A percentile compares a stretch with the other conserved stretches of the same genome.
Conservation (phyloP, 2,797 vertebrate species). For the Typhlichthys eigenmanni region DNA sequence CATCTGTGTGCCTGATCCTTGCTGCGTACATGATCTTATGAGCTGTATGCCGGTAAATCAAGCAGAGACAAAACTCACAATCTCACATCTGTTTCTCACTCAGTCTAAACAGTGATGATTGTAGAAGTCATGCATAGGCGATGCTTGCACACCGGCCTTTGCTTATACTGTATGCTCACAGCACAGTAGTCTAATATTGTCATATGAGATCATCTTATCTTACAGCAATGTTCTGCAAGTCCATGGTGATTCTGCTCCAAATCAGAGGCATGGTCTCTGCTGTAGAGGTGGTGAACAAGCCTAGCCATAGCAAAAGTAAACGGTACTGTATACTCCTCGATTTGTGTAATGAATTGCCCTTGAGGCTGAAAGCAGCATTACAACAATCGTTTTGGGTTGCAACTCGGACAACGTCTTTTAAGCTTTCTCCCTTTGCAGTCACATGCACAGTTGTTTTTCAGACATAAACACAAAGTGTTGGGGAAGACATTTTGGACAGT, state of each 20-base stretch:
- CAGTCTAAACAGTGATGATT: neutral
- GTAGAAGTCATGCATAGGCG: too few relatives aligned
- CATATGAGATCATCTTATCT: slow-evolving; percentile 1
- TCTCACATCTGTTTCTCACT: slow-evolving; percentile 24
- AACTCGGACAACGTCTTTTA: too few relatives aligned
- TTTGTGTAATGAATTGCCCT: too few relatives aligned
- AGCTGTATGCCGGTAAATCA: slow-evolving; percentile 5
- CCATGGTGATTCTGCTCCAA: neutral
- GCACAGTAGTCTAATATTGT: neutral
- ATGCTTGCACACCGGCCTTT: too few relatives aligned
- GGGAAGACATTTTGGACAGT: too few relatives aligned
- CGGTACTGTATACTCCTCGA: too few relatives aligned
- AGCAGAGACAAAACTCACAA: slow-evolving; percentile 5
- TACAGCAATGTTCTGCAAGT: neutral
- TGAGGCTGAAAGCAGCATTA: too few relatives aligned
- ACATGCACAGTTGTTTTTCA: too few relatives aligned
- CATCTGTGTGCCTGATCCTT: slow-evolving; percentile 9
- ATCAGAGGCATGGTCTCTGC: neutral
- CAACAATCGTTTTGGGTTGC: too few relatives aligned
- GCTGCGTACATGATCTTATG: neutral
- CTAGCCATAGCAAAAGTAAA: neutral
- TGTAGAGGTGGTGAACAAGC: neutral
- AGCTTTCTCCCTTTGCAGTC: too few relatives aligned
- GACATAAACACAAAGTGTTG: too few relatives aligned
- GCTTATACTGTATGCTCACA: neutral